A percentile compares a stretch with the other conserved stretches of the same genome.
Conservation (phyloP, 2,888 invertebrate genomes). For the Calameuta filiformis region DNA sequence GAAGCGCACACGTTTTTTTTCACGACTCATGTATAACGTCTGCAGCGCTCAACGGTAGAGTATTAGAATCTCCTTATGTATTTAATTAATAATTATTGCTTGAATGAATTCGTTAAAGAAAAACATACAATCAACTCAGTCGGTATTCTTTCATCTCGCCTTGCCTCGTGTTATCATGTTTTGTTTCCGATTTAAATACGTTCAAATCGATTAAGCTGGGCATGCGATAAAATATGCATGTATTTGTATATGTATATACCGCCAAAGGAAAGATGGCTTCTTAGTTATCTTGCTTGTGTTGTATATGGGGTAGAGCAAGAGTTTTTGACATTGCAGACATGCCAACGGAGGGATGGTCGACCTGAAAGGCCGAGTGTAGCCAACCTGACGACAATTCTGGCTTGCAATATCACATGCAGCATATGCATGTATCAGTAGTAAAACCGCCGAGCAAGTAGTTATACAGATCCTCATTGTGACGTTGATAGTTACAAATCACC, state of each 20-base stretch:
- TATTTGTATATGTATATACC: not conserved
- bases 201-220: no score
- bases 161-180: no score
- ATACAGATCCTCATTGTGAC: constrained; percentile 11
- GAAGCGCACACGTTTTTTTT: not conserved
- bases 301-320: constrained; percentile 41
- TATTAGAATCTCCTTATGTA: no score
- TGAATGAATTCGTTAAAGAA: no score
- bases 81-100: no score
- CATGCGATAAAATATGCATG: no score
- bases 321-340: constrained; percentile 61
- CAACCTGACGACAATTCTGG: constrained; percentile 19
- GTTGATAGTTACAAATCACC: not conserved
- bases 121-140: no score
- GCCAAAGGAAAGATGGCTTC: not conserved
- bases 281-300: not conserved
- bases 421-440: constrained; percentile 12
- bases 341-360: constrained; percentile 59
- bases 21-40: not conserved
- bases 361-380: constrained; percentile 58
- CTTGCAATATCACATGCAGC: not conserved
- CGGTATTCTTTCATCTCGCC: no score
- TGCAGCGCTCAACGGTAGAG: not conserved
- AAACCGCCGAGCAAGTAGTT: not conserved
- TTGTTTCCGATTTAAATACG: no score